These are phyloP conservation scores for Sebastes glaucus DNA, from an alignment of 2,797 vertebrate species.

Conservation along the genomic window DNA sequence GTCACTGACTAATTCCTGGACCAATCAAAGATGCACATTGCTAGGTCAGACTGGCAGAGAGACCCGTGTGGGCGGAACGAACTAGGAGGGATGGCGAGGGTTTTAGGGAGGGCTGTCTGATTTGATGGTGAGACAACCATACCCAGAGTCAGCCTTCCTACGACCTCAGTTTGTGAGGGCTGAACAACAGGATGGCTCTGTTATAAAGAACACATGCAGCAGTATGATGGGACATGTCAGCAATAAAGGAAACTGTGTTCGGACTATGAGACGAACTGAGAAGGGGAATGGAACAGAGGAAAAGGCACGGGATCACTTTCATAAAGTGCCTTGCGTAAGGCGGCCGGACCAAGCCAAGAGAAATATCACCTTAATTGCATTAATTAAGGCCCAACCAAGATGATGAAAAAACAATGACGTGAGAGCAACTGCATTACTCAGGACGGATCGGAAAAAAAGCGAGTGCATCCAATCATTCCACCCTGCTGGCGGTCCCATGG, in stretches of 20 bases:
- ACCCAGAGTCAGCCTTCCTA: conserved; percentile 33
- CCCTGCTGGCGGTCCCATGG: conserved; percentile 37
- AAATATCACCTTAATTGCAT: conserved; percentile 87
- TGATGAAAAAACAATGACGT: conserved; percentile 75
- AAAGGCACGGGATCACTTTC: conserved; percentile 77
- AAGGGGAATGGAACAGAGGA: conserved; percentile 24
- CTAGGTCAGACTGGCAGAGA: conserved; percentile 22
- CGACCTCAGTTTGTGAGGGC: conserved; percentile 43
- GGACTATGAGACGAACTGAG: conserved; percentile 39
- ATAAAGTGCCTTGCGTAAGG: conserved; percentile 86
- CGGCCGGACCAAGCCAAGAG: conserved; percentile 81
- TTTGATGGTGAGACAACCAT: conserved; percentile 44
- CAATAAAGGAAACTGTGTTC: conserved; percentile 65
- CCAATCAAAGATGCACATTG: conserved; percentile 1
- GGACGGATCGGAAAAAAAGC: conserved; percentile 28
- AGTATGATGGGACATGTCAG: conserved; percentile 21
- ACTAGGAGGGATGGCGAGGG: conserved; percentile 3
- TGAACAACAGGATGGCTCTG: conserved; percentile 27
- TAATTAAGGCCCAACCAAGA: conserved; percentile 79
- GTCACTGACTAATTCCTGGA: conserved; percentile 6
- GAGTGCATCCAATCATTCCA: conserved; percentile 57
- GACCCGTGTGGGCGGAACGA: conserved; percentile 25
- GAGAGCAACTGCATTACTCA: conserved; percentile 63
- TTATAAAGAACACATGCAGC: conserved; percentile 4
- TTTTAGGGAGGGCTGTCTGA: conserved; percentile 36